Base-by-base conservation (phyloP, 2,888 invertebrate genomes). In the Aleiodes testaceus region DNA sequence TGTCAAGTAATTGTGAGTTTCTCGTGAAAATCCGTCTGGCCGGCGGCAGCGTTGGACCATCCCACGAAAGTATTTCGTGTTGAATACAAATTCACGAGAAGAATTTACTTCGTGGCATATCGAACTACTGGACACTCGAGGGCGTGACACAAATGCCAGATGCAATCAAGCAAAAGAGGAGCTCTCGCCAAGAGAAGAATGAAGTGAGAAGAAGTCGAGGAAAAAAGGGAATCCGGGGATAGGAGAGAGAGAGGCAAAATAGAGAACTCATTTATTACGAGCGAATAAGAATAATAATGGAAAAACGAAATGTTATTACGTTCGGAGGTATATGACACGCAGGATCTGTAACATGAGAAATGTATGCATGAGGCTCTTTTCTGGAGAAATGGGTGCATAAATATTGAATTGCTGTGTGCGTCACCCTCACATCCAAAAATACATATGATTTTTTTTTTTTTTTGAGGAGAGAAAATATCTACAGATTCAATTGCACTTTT, bases 61-160 rank as follows among this genome's bases (percentile, higher is more conserved):
- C 22, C 36, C 36, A 11, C 45, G 14, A 12, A 7, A 26, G 45
- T 63, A 45, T 59, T 77, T 77, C 79, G 80, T 76, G 63, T 80
- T 78, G 87, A 86, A 87, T 87, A 87, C 83, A 84, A 87, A 87
- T 84, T 83, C 77, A 80, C 83, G 14, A 26, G 1, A 7, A 45
- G 45, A 83, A 84, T 85, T 84, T 83, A 80, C 36, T 36, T 80
- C 76, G 80, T 78, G 87, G 84, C 87, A 87, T 87, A 87, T 87
- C 87, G 87, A 59, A 59, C 59, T 59, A 83, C 86, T 84, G 81
- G 84, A 81, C 81, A 85, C 85, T 87, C 85, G 84, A 84, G 83
- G 79, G 85, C 85, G 87, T 87, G 87, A 87, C 87, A 86, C 83
- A 87, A 87, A 87, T 87, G 86, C 87, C 82, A 84, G 86, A 87